Conservation (phyloP, 2,797 vertebrate species). For the Choloepus didactylus region DNA sequence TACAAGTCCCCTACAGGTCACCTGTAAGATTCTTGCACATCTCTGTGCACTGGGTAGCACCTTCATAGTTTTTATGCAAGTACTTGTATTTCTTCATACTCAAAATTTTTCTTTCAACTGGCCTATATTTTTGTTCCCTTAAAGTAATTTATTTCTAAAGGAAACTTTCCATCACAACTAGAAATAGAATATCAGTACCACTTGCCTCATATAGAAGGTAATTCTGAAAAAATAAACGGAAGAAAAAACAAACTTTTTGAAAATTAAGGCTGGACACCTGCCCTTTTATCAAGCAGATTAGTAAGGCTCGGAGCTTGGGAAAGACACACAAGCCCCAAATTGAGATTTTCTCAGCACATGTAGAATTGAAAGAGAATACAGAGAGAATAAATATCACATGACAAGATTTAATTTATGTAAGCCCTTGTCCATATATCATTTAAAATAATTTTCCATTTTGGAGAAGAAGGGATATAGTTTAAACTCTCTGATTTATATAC, state of each 20-base stretch:
- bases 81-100: background rate
- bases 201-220: background rate
- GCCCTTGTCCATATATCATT: background rate
- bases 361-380: background rate
- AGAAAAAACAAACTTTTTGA: background rate
- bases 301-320: background rate
- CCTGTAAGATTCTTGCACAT: too few relatives aligned
- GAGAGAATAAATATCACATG: background rate
- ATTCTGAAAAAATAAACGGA: background rate
- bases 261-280: background rate
- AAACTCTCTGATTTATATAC: background rate
- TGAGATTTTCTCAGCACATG: background rate
- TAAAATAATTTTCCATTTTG: background rate
- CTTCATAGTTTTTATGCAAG: background rate
- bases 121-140: background rate
- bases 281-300: background rate
- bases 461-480: background rate
- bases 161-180: background rate
- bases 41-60: background rate
- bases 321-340: background rate
- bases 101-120: background rate
- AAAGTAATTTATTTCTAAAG: slow-evolving; percentile 1
- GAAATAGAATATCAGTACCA: background rate
- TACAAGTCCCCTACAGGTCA: background rate
- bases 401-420: background rate